These are phyloP conservation scores for Cantharis rufa DNA, from an alignment of 2,888 invertebrate species.

Conservation along the genomic window DNA sequence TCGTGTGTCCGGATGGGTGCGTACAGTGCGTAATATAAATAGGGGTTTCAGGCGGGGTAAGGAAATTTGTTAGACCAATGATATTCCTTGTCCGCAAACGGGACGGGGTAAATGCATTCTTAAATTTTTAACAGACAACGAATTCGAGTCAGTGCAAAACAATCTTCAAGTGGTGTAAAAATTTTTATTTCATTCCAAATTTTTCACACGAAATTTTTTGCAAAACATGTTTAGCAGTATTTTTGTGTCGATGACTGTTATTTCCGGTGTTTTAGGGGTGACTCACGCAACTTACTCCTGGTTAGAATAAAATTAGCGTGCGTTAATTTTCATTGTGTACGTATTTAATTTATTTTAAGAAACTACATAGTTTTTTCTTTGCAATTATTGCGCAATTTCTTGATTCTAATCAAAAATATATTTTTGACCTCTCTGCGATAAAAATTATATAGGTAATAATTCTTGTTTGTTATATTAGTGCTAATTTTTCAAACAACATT, in stretches of 20 bases:
- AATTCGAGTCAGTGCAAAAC: conserved; percentile 33
- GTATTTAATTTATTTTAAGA: conserved; percentile 5
- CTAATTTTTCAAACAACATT: not conserved
- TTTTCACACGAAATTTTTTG: conserved; percentile 7
- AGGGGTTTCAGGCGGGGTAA: conserved; percentile 42
- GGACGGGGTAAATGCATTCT: conserved; percentile 50
- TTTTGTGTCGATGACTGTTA: conserved; percentile 9
- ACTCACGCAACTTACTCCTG: not conserved
- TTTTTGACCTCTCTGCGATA: not conserved
- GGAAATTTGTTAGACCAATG: conserved; percentile 45
- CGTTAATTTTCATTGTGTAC: conserved; percentile 3
- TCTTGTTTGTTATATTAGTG: not conserved
- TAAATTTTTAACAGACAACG: conserved; percentile 42
- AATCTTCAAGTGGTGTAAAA: conserved; percentile 9
- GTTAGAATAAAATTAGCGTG: conserved; percentile 5
- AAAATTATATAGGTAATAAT: not conserved
- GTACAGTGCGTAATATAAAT: conserved; percentile 40
- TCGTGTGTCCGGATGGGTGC: conserved; percentile 33
- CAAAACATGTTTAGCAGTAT: conserved; percentile 8
- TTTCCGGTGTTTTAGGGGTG: conserved; percentile 17
- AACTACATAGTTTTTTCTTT: not conserved
- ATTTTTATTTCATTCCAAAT: conserved; percentile 3
- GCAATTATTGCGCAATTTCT: not conserved
- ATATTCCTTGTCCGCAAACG: conserved; percentile 47
- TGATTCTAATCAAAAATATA: not conserved